Conservation (phyloP, 2,888 invertebrate species). For the Melanchra persicariae region DNA sequence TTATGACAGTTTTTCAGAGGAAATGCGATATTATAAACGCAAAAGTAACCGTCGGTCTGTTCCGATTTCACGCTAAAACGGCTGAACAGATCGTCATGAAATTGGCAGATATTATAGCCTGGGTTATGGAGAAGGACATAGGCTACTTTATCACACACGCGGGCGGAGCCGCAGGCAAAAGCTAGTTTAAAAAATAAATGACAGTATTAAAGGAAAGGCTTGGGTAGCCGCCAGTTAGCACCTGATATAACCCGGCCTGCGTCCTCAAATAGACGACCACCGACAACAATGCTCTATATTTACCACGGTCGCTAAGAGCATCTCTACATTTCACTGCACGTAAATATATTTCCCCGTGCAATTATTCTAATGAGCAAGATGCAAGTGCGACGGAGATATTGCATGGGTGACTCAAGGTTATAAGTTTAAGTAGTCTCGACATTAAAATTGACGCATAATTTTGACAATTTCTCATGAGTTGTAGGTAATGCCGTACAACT, state of each 20-base stretch:
- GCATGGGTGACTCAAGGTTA: slow-evolving; percentile 31
- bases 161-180: too few relatives aligned
- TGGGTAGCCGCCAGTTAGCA: slow-evolving; percentile 54
- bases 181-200: slow-evolving; percentile 13
- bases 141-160: too few relatives aligned
- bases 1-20: too few relatives aligned
- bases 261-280: slow-evolving; percentile 59
- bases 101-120: too few relatives aligned
- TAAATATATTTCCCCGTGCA: slow-evolving; percentile 59
- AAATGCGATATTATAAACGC: too few relatives aligned
- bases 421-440: slow-evolving; percentile 1
- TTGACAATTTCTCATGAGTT: not conserved
- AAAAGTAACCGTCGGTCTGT: too few relatives aligned
- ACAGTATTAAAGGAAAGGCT: slow-evolving; percentile 29
- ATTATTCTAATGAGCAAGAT: slow-evolving; percentile 52
- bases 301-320: slow-evolving; percentile 53
- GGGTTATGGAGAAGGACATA: too few relatives aligned
- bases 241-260: slow-evolving; percentile 49
- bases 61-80: too few relatives aligned
- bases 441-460: slow-evolving; percentile 19
- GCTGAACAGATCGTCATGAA: too few relatives aligned
- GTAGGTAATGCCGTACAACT: not conserved
- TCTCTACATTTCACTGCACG: slow-evolving; percentile 53
- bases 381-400: slow-evolving; percentile 31
- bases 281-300: slow-evolving; percentile 61